These are phyloP conservation scores for Tonatia bakeri DNA, from an alignment of 2,113 vertebrate species.

Conservation along the genomic window DNA sequence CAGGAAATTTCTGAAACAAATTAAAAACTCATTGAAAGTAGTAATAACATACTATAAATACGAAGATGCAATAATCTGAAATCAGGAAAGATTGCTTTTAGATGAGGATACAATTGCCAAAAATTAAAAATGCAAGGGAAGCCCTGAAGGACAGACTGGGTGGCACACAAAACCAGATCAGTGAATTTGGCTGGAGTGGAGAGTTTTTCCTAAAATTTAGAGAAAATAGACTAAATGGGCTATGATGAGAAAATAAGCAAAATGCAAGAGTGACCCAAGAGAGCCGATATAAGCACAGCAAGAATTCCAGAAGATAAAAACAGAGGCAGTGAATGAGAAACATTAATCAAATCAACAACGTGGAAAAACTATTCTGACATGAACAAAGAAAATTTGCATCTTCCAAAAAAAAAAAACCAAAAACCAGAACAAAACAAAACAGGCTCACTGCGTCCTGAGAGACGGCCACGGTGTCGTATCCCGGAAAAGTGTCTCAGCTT, in stretches of 20 bases:
- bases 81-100: background rate
- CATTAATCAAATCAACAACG: background rate
- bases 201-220: background rate
- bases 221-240: background rate
- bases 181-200: background rate
- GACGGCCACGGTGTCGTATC: accelerated
- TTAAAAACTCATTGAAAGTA: too few relatives aligned
- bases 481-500: background rate
- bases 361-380: background rate
- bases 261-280: background rate
- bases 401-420: background rate
- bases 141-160: background rate
- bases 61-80: background rate
- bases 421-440: background rate
- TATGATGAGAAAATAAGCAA: background rate
- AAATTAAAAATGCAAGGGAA: background rate
- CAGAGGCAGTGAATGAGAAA: background rate
- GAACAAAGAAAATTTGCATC: background rate
- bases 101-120: background rate
- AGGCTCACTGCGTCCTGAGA: background rate
- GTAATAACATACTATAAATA: too few relatives aligned
- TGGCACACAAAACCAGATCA: background rate
- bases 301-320: background rate
- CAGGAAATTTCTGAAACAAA: background rate
- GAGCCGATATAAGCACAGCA: accelerated